phyloP scores from a whole-genome alignment of 2,888 invertebrate species.

The Yponomeuta malinellus region DNA sequence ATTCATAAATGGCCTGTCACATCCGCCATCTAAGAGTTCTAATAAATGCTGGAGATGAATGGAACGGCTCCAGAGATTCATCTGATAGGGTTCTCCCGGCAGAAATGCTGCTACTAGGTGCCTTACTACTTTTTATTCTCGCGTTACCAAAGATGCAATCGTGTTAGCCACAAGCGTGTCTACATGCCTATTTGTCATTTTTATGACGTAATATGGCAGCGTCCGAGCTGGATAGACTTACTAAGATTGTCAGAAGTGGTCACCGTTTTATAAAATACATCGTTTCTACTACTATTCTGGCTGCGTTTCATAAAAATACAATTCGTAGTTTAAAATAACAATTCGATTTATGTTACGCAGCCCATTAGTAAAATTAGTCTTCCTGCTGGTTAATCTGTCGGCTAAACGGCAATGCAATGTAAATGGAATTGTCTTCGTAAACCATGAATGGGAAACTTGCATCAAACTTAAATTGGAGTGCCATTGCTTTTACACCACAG shows the following conservation, averaged over 20 bases:
- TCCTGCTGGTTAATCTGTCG: too few species aligned
- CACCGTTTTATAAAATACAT: not conserved
- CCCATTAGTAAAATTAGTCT: too few species aligned
- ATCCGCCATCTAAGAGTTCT: conserved; percentile 44
- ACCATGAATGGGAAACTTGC: too few species aligned
- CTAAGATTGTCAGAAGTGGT: conserved; percentile 28
- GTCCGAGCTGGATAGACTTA: conserved; percentile 18
- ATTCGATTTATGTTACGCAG: too few species aligned
- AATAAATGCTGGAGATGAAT: conserved; percentile 60
- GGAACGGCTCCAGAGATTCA: conserved; percentile 46
- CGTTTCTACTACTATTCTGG: too few species aligned
- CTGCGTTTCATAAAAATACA: not conserved
- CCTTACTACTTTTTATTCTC: conserved; percentile 40
- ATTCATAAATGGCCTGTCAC: conserved; percentile 41
- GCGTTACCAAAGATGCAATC: conserved; percentile 34
- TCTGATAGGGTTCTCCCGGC: conserved; percentile 38
- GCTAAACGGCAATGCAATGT: too few species aligned
- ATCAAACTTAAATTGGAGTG: too few species aligned
- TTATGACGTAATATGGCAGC: conserved; percentile 66
- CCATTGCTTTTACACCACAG: too few species aligned
- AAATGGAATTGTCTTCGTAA: too few species aligned
- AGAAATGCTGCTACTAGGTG: conserved; percentile 28
- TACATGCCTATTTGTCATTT: conserved; percentile 57
- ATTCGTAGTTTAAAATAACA: not conserved
- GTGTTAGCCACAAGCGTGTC: conserved; percentile 46